Evolutionary conservation across 2,113 vertebrate genomes (phyloP).

Genomic region (Circaetus gallicus): DNA sequence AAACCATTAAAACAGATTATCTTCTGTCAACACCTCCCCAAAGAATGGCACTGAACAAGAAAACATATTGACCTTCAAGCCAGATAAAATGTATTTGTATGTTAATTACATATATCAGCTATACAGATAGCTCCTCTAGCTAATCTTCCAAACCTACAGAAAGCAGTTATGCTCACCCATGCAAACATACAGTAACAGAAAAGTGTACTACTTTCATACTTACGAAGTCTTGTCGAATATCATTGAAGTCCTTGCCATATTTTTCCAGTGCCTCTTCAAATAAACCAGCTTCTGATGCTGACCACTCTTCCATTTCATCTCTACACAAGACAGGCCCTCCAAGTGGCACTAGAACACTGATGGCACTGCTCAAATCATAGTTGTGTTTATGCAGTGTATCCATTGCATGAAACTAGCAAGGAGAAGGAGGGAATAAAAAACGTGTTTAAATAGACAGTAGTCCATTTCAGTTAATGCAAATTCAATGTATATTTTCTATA

Average conservation of each 20-base stretch:
- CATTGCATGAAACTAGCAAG: constrained; percentile 92
- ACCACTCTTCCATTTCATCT: constrained; percentile 99
- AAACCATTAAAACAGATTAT: background rate
- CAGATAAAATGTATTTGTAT: background rate
- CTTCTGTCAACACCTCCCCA: background rate
- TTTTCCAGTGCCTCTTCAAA: constrained; percentile 97
- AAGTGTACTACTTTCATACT: constrained; percentile 58
- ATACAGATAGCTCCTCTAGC: background rate
- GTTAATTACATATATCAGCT: background rate
- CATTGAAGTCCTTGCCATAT: constrained; percentile 98
- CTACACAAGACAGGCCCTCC: constrained; percentile 94
- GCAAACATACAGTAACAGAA: background rate
- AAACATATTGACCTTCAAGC: background rate
- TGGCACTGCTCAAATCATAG: constrained; percentile 91
- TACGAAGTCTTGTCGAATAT: constrained; percentile 98
- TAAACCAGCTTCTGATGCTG: constrained; percentile 93
- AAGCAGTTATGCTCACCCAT: background rate
- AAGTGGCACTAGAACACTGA: constrained; percentile 91
- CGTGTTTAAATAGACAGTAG: background rate
- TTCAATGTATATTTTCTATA: background rate
- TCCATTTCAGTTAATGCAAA: background rate
- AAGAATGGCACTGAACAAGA: background rate
- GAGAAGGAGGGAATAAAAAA: background rate
- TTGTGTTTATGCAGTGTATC: constrained; percentile 91
- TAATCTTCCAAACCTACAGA: background rate